Percentiles rank a stretch among this genome's conserved stretches.
Evolutionary conservation across 2,113 vertebrate genomes (phyloP).

Genomic region (Herpailurus yagouaroundi): DNA sequence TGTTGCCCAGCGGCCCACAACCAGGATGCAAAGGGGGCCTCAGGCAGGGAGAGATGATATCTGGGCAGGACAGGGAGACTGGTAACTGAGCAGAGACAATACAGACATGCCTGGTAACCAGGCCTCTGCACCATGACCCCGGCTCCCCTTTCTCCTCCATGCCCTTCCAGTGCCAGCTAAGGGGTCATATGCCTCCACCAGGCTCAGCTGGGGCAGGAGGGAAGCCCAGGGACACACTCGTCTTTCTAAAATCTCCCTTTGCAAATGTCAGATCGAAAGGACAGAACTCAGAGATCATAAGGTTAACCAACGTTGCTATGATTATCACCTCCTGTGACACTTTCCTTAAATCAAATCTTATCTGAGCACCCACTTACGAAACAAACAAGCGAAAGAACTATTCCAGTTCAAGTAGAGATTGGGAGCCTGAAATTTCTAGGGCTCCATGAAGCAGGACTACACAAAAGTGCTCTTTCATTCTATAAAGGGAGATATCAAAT

Average conservation of each 20-base stretch:
- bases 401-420: not conserved
- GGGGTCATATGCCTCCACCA: not conserved
- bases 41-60: not conserved
- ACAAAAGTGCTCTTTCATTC: not conserved
- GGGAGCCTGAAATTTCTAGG: not conserved
- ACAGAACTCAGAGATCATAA: not conserved
- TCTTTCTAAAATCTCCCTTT: not conserved
- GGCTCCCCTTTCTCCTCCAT: not conserved
- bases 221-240: not conserved
- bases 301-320: not conserved
- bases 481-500: not conserved
- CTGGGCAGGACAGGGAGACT: not conserved
- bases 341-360: not conserved
- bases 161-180: not conserved
- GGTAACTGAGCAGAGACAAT: constrained; percentile 6
- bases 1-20: not conserved
- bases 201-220: not conserved
- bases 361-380: not conserved
- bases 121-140: not conserved
- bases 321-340: not conserved
- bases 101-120: not conserved
- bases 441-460: not conserved
- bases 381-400: not conserved
- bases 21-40: not conserved
- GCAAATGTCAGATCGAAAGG: not conserved